Conservation (phyloP, 1,140 invertebrate genomes). For the Heliconius himera region DNA sequence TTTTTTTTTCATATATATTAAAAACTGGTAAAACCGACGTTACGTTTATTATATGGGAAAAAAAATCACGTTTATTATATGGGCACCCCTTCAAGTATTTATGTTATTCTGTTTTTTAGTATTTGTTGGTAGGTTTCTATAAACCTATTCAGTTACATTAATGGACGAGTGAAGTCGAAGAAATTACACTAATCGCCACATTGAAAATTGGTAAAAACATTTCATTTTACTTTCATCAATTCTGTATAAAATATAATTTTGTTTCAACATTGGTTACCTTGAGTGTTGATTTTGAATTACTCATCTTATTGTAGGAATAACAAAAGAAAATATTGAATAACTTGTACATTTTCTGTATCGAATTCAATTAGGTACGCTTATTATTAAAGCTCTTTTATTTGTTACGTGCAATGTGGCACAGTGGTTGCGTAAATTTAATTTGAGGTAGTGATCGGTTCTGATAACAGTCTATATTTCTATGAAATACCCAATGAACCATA, state of each 20-base stretch:
- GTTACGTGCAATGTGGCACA: neutral
- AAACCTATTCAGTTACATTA: neutral
- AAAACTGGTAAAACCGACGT: no score
- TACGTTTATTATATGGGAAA: no score
- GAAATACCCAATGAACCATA: no score
- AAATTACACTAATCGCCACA: neutral
- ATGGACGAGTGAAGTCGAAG: neutral
- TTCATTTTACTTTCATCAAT: neutral
- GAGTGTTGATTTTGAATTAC: constrained; percentile 15
- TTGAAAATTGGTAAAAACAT: neutral
- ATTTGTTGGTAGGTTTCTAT: no score
- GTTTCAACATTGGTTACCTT: constrained; percentile 1
- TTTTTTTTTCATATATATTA: no score
- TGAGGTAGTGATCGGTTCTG: no score
- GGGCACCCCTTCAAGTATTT: no score
- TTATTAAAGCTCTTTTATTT: constrained; percentile 1
- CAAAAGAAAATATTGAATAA: constrained; percentile 5
- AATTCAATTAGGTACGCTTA: neutral
- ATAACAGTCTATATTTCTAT: no score
- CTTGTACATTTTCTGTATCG: neutral
- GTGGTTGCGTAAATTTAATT: neutral
- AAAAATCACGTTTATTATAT: no score
- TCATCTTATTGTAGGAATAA: constrained; percentile 7
- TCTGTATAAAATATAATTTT: constrained; percentile 4
- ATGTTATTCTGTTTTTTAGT: no score